Evolutionary conservation across 2,113 vertebrate genomes (phyloP).

Genomic region (Chloroceryle aenea): DNA sequence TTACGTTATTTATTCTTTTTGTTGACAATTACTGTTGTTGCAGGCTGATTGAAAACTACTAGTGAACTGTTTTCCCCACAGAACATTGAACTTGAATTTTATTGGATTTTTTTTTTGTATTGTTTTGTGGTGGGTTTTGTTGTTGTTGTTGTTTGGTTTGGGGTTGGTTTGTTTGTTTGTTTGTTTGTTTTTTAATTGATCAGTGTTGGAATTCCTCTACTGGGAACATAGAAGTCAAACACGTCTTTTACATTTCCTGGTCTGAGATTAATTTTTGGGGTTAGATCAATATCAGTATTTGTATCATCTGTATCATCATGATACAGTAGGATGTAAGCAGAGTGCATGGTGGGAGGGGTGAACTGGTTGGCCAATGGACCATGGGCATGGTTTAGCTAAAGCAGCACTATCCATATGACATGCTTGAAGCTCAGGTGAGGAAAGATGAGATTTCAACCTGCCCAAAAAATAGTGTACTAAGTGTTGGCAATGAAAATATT

Average conservation of each 20-base stretch:
- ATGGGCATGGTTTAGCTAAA: neutral
- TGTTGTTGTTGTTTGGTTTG: no score
- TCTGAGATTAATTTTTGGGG: neutral
- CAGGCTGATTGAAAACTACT: neutral
- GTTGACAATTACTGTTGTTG: neutral
- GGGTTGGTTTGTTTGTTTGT: no score
- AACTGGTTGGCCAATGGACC: neutral
- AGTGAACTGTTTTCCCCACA: neutral
- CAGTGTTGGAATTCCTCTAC: neutral
- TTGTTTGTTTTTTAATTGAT: neutral
- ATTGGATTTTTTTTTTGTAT: neutral
- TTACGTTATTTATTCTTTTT: neutral
- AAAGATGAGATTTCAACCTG: neutral
- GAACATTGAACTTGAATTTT: neutral
- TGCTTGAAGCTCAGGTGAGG: rapidly evolving
- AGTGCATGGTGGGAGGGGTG: neutral
- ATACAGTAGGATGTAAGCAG: neutral
- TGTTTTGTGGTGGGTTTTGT: no score
- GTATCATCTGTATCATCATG: neutral
- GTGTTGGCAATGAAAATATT: neutral
- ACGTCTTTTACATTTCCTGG: neutral
- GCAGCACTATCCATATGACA: neutral
- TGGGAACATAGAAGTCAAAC: neutral
- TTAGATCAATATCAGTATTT: neutral
- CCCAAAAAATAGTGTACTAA: neutral